phyloP scores from a whole-genome alignment of 1,140 invertebrate species.

The Drosophila malerkotliana region DNA sequence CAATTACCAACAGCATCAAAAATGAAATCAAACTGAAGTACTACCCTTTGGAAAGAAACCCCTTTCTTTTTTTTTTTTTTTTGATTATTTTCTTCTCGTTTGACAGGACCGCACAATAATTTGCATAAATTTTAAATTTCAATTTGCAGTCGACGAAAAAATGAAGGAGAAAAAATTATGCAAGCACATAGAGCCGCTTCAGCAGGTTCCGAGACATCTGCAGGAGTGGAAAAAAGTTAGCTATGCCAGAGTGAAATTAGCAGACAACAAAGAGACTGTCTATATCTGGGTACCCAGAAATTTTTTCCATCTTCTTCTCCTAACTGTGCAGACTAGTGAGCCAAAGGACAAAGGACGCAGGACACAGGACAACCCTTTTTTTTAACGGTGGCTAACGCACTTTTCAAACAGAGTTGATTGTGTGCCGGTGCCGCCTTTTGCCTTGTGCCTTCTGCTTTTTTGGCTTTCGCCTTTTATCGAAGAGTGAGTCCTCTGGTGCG shows the following conservation, averaged over 20 bases:
- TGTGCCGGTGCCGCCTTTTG: slow-evolving; percentile 31
- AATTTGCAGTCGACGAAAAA: slow-evolving; percentile 65
- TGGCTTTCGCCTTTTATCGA: slow-evolving; percentile 50
- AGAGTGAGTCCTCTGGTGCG: slow-evolving; percentile 47
- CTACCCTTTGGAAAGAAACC: background rate
- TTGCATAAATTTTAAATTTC: slow-evolving; percentile 83
- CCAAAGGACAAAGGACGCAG: slow-evolving; percentile 21
- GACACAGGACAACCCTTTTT: slow-evolving; percentile 15
- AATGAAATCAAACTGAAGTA: slow-evolving; percentile 65
- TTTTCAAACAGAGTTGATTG: slow-evolving; percentile 38
- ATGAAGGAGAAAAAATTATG: slow-evolving; percentile 56
- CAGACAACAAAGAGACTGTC: slow-evolving; percentile 69
- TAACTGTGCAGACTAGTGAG: slow-evolving; percentile 2
- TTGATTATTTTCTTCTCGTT: slow-evolving; percentile 35
- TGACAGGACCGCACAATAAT: slow-evolving; percentile 56
- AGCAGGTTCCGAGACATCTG: slow-evolving; percentile 36
- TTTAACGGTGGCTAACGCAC: slow-evolving; percentile 35
- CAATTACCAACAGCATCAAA: slow-evolving; percentile 70
- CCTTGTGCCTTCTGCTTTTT: slow-evolving; percentile 32
- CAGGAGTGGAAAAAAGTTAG: slow-evolving; percentile 40
- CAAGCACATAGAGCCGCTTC: slow-evolving; percentile 35
- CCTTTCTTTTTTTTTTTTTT: slow-evolving; percentile 53
- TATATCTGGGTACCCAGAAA: slow-evolving; percentile 4
- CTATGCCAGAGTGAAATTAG: slow-evolving; percentile 58
- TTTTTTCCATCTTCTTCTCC: background rate